Evolutionary conservation across 2,888 invertebrate species (phyloP), one percentile per base, ranked within the genome.

Genomic region (Cephus pulcher): DNA sequence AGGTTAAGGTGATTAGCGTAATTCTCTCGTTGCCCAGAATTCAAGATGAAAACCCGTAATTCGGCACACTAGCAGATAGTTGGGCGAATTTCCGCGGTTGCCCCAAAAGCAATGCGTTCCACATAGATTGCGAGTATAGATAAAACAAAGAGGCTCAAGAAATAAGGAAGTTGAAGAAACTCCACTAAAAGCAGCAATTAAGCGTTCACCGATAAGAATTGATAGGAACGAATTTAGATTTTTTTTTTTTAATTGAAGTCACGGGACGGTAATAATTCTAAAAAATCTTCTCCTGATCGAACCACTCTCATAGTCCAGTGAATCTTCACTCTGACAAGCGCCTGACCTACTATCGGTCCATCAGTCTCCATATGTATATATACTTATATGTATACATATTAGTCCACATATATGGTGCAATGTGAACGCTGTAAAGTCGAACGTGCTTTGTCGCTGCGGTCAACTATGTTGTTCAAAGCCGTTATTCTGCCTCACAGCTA

Each of bases 301-400:
- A 34, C 23, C 74, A 34, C 34, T 37, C 35, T 74, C 74, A 74
- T 23, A 34, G 34, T 74, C 12, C 33, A 74, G 11, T 74, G 74
- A 37, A 32, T 74, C 74, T 74, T 74, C 35, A 12, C 74, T 30
- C 34, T 33, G 71, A 30, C 34, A 30, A 33, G 23, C 30, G 34
- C 34, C 15, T 74, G 74, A 74, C 74, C 74, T 34, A 74, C 35
- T 74, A 74, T 74, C 34, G n/a, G 74, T 6, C 30, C 35, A 34
- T 71, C 71, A 34, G 71, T 71, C 32, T 71, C 32, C 71, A 34
- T 33, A 12, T 33, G 70, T 32, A 33, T 70, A 33, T 30, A 12
- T 34, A 32, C 32, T 71, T 32, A 15, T 34, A 35, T 35, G 3
- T 35, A 32, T 34, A 71, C 32, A 71, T 32, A 71, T 56, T 56